Evolutionary conservation across 2,888 invertebrate genomes (phyloP).

Genomic region (Sycophila texana): DNA sequence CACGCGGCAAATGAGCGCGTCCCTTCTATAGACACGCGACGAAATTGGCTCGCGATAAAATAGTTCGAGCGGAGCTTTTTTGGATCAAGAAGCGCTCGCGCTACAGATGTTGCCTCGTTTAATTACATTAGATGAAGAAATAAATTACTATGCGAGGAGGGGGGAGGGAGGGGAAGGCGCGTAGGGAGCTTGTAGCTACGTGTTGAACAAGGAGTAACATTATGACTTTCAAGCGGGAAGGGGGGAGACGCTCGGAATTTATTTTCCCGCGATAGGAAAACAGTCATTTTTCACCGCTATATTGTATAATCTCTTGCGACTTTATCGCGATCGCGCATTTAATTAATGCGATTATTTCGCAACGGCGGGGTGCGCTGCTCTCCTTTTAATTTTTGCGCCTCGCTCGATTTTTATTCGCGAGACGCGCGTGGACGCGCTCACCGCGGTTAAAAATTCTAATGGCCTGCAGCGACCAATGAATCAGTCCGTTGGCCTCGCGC

Average conservation of each 20-base stretch:
- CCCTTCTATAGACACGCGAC: too few species aligned
- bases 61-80: not conserved
- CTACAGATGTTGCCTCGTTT: conserved; percentile 20
- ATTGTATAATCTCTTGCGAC: conserved; percentile 6
- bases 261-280: conserved; percentile 35
- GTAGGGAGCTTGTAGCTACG: not conserved
- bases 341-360: conserved; percentile 33
- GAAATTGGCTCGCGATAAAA: not conserved
- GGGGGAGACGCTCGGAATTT: not conserved
- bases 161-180: not conserved
- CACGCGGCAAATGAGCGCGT: too few species aligned
- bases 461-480: not conserved
- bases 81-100: not conserved
- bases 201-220: conserved; percentile 10
- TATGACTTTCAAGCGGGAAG: not conserved
- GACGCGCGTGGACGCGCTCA: not conserved
- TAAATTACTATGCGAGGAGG: conserved; percentile 29
- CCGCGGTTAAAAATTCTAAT: not conserved
- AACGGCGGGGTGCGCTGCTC: not conserved
- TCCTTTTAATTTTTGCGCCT: conserved; percentile 11
- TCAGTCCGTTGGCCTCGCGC: not conserved
- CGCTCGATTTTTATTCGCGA: not conserved
- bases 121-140: conserved; percentile 44
- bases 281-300: conserved; percentile 30
- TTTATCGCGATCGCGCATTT: conserved; percentile 31